These are phyloP conservation scores for Acrocephalus arundinaceus DNA, from an alignment of 2,113 vertebrate genomes.

Conservation along the genomic window DNA sequence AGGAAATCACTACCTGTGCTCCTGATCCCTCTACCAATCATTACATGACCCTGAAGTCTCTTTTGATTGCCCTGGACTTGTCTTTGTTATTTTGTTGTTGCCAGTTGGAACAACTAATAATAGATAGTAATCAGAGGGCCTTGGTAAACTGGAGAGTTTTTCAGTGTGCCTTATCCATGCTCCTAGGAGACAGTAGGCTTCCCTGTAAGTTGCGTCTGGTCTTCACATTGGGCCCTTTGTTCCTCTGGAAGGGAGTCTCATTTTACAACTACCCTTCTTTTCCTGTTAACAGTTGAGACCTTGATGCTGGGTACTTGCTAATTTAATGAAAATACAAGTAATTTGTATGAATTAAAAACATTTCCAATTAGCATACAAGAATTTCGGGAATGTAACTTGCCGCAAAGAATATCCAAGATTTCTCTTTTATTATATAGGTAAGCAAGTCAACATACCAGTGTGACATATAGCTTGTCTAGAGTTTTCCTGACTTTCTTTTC, in stretches of 20 bases:
- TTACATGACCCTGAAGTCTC: neutral
- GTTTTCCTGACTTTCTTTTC: neutral
- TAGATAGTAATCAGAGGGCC: neutral
- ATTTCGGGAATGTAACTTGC: neutral
- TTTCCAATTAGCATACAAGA: neutral
- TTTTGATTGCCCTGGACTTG: neutral
- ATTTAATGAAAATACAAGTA: neutral
- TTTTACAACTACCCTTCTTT: neutral
- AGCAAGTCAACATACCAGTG: neutral
- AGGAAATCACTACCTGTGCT: neutral
- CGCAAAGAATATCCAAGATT: neutral
- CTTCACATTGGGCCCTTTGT: neutral
- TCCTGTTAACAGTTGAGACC: neutral
- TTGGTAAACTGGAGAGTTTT: neutral
- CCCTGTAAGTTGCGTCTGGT: neutral
- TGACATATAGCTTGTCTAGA: neutral
- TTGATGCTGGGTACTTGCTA: neutral
- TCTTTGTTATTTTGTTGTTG: accelerated
- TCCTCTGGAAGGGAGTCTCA: neutral
- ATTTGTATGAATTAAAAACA: neutral
- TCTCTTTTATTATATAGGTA: neutral
- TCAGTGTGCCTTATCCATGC: neutral
- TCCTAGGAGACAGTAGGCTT: neutral
- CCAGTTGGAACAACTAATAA: neutral
- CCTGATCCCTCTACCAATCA: neutral